These are phyloP conservation scores for Lithophane ornitopus DNA, from an alignment of 2,888 invertebrate genomes.

Conservation along the genomic window DNA sequence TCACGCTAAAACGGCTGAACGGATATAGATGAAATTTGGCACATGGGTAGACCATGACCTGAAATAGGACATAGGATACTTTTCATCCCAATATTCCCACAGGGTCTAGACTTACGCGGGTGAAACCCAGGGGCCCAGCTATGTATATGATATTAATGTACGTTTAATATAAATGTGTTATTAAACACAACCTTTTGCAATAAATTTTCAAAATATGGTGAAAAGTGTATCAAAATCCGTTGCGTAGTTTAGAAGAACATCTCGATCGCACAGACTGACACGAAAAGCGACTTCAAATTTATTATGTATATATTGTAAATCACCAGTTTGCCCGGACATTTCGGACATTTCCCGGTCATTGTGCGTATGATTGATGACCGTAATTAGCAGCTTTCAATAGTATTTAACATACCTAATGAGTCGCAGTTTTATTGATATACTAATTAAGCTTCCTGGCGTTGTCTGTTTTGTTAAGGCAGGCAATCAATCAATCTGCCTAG, in stretches of 20 bases:
- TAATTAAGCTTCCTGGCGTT: constrained; percentile 31
- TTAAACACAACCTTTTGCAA: too few relatives aligned
- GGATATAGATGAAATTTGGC: too few relatives aligned
- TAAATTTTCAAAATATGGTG: neutral
- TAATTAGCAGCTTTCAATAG: constrained; percentile 61
- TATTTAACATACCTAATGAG: constrained; percentile 54
- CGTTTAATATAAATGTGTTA: too few relatives aligned
- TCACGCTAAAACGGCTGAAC: too few relatives aligned
- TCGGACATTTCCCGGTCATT: constrained; percentile 58
- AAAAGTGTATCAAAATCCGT: neutral
- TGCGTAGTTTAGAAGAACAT: neutral
- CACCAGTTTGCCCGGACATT: constrained; percentile 53
- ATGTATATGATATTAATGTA: too few relatives aligned
- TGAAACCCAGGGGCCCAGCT: too few relatives aligned
- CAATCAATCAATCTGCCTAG: too few relatives aligned
- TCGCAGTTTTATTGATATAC: constrained; percentile 48
- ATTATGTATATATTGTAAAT: constrained; percentile 34
- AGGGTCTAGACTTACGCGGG: too few relatives aligned
- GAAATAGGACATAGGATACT: too few relatives aligned
- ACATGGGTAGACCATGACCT: too few relatives aligned
- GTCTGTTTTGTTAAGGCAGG: constrained; percentile 1
- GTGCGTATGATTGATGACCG: constrained; percentile 63
- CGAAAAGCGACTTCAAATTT: neutral
- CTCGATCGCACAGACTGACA: neutral
- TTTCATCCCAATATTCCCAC: too few relatives aligned